These are phyloP conservation scores for Caenorhabditis imperialis DNA, from an alignment of 2,888 invertebrate genomes.

Conservation along the genomic window DNA sequence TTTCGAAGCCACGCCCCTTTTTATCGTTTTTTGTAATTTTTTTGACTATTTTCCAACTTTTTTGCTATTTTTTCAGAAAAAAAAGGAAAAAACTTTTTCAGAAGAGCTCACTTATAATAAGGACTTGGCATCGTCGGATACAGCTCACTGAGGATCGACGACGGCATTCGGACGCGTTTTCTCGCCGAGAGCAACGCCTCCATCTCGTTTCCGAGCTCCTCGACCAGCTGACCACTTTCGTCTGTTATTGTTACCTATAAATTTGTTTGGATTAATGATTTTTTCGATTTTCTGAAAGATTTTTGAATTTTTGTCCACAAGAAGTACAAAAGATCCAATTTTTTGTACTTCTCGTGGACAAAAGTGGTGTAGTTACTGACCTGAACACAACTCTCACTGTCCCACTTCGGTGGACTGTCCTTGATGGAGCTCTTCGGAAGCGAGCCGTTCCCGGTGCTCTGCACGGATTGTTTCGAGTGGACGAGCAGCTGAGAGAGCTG, in stretches of 20 bases:
- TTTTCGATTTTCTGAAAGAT: not conserved
- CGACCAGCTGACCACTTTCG: slow-evolving; percentile 67
- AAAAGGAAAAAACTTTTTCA: not conserved
- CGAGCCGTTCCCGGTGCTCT: slow-evolving; percentile 34
- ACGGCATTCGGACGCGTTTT: slow-evolving; percentile 77
- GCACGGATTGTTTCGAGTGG: slow-evolving; percentile 61
- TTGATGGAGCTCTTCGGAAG: slow-evolving; percentile 58
- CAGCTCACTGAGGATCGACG: slow-evolving; percentile 75
- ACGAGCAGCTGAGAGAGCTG: slow-evolving; percentile 69
- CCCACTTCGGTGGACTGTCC: slow-evolving; percentile 57
- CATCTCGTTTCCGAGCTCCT: slow-evolving; percentile 69
- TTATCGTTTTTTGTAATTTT: too few species aligned
- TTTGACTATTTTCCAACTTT: not conserved
- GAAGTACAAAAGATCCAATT: too few species aligned
- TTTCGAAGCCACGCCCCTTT: too few species aligned
- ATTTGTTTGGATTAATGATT: not conserved
- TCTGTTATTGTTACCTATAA: slow-evolving; percentile 72
- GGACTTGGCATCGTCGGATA: slow-evolving; percentile 77
- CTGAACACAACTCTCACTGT: slow-evolving; percentile 58
- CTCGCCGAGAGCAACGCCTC: slow-evolving; percentile 70
- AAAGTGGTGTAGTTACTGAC: slow-evolving; percentile 6
- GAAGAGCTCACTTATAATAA: slow-evolving; percentile 70
- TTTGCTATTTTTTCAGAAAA: too few species aligned
- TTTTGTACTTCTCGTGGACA: too few species aligned
- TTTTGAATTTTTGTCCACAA: not conserved